Evolutionary conservation across 2,888 invertebrate species (phyloP).

Genomic region (Sthenelais limicola): DNA sequence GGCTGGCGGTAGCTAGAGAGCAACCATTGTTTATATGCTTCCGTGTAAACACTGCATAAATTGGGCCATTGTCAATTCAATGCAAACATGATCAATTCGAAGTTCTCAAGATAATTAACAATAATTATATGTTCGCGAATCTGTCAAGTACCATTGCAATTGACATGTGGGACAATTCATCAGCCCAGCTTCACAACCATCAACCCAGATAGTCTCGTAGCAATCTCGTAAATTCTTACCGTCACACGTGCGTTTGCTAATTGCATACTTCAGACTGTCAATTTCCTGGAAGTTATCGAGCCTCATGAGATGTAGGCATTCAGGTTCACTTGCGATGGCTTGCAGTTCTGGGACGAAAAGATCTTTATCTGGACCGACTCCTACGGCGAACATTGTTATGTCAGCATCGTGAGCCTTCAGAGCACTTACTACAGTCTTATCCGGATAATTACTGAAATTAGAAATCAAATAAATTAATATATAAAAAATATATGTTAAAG

Average conservation of each 20-base stretch:
- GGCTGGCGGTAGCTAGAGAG: no score
- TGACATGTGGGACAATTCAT: no score
- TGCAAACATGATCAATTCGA: no score
- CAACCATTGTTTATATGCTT: no score
- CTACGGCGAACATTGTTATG: constrained; percentile 49
- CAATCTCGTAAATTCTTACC: constrained; percentile 36
- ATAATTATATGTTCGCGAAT: no score
- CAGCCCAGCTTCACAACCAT: no score
- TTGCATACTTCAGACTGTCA: constrained; percentile 43
- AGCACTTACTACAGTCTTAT: constrained; percentile 37
- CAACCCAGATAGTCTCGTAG: no score
- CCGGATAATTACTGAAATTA: background rate
- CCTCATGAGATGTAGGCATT: constrained; percentile 46
- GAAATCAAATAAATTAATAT: background rate
- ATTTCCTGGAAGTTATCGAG: constrained; percentile 48
- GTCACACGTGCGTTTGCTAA: constrained; percentile 49
- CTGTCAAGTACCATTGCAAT: no score
- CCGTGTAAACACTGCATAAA: no score
- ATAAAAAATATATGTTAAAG: background rate
- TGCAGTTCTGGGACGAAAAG: background rate
- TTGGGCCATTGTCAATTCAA: no score
- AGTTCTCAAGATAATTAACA: no score
- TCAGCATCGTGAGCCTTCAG: constrained; percentile 45
- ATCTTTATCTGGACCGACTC: constrained; percentile 39
- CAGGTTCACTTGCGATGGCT: constrained; percentile 45